Conservation (phyloP, 2,888 invertebrate genomes). For the Drosophila picticornis region DNA sequence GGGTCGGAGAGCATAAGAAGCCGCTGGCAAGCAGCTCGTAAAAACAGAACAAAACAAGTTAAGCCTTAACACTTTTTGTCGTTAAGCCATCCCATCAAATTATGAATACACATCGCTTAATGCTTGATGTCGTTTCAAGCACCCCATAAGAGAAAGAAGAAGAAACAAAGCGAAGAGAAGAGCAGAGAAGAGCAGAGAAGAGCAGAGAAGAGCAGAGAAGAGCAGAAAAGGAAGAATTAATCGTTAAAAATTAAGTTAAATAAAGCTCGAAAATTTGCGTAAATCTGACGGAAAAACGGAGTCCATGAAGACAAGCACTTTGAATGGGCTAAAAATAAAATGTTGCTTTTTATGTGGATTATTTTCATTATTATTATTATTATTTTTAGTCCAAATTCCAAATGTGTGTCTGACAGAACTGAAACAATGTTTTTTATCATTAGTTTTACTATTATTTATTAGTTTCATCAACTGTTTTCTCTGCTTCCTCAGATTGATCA, state of each 20-base stretch:
- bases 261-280: neutral
- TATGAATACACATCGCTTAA: conserved; percentile 25
- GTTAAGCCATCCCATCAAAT: conserved; percentile 50
- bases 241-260: conserved; percentile 1
- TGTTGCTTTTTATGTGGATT: neutral
- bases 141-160: neutral
- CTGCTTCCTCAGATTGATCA: neutral
- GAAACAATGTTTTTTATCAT: neutral
- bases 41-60: conserved; percentile 38
- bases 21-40: conserved; percentile 25
- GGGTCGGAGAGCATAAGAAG: conserved; percentile 15
- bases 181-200: neutral
- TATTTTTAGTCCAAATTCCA: neutral
- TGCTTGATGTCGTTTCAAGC: conserved; percentile 25
- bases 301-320: neutral
- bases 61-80: conserved; percentile 12
- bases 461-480: neutral
- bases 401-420: neutral
- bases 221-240: neutral
- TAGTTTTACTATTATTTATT: neutral
- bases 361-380: no score
- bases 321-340: neutral
- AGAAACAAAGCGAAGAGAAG: neutral
- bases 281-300: neutral
- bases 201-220: neutral